phyloP scores from a whole-genome alignment of 2,888 invertebrate genomes.

The Petrolisthes manimaculis region DNA sequence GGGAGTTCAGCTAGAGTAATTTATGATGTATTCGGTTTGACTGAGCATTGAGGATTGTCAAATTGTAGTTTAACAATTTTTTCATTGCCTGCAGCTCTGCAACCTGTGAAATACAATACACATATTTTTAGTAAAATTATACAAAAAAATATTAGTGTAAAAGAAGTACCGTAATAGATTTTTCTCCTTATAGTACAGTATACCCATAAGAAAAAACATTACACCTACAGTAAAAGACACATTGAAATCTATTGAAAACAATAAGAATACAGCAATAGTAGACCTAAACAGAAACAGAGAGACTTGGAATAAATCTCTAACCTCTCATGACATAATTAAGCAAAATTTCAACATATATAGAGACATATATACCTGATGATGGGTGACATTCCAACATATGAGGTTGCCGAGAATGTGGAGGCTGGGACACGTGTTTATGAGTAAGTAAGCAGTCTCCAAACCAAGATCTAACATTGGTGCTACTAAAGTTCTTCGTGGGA shows the following conservation, averaged over 20 bases:
- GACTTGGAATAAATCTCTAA: neutral
- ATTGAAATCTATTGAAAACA: neutral
- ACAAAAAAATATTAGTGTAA: neutral
- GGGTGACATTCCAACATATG: constrained; percentile 47
- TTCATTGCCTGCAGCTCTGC: constrained; percentile 29
- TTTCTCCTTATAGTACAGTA: neutral
- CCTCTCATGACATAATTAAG: neutral
- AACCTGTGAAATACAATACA: constrained; percentile 25
- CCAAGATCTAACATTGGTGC: constrained; percentile 51
- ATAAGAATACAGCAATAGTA: neutral
- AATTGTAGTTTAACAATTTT: constrained; percentile 33
- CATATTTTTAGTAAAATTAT: neutral
- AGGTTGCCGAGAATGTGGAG: constrained; percentile 46
- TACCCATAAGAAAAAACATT: neutral
- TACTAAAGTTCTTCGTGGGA: constrained; percentile 38
- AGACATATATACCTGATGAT: neutral
- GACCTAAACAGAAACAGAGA: neutral
- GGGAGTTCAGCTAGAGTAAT: neutral
- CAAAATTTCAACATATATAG: neutral
- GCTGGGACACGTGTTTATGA: constrained; percentile 34
- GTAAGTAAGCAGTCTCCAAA: constrained; percentile 32
- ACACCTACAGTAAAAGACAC: neutral
- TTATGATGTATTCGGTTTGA: constrained; percentile 42
- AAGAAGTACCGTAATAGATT: neutral
- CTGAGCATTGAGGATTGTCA: constrained; percentile 33